Percentiles rank a stretch among this genome's conserved stretches.
Evolutionary conservation across 2,113 vertebrate species (phyloP).

Genomic region (Platysteira castanea): DNA sequence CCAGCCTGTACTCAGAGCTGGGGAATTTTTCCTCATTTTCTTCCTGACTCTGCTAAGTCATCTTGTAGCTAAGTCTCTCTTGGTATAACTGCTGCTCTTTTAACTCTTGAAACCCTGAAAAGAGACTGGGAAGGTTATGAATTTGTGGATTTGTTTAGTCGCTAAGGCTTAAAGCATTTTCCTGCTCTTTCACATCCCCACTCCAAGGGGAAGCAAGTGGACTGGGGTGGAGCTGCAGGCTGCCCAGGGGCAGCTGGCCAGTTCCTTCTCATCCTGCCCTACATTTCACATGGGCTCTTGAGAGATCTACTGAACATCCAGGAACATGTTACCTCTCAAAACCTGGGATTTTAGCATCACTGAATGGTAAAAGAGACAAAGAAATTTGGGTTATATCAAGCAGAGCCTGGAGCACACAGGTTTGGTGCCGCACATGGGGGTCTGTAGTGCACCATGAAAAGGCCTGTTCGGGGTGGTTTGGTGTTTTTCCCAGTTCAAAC

Average conservation of each 20-base stretch:
- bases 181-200: background rate
- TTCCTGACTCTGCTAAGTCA: slow-evolving; percentile 16
- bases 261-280: background rate
- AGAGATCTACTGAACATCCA: background rate
- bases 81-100: background rate
- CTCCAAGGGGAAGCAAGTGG: background rate
- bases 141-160: background rate
- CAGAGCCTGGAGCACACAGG: rapidly evolving
- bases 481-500: background rate
- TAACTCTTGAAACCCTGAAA: background rate
- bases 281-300: background rate
- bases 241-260: background rate
- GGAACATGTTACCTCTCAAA: background rate
- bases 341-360: background rate
- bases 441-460: background rate
- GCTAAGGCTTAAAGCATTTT: background rate
- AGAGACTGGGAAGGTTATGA: background rate
- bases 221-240: background rate
- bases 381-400: background rate
- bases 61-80: background rate
- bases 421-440: rapidly evolving
- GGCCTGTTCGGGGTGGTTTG: background rate
- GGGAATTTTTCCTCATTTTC: slow-evolving; percentile 30
- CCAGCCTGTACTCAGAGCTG: background rate
- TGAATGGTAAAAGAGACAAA: background rate